Base-by-base conservation (phyloP, 2,797 vertebrate species). In the Eulemur mongoz region DNA sequence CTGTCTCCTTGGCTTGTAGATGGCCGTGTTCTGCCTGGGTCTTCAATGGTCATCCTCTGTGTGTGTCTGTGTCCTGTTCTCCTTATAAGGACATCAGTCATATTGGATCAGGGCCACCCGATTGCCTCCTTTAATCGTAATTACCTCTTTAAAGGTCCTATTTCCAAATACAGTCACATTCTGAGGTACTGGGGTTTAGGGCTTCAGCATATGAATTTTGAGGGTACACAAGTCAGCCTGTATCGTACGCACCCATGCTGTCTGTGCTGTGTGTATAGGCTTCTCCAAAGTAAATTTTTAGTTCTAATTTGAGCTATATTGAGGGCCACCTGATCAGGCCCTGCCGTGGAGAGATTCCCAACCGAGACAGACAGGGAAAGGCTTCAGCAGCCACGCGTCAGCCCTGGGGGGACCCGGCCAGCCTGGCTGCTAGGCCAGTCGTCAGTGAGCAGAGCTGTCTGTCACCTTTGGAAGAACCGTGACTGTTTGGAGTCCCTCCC, bases 361-460 rank as follows among this genome's bases (percentile, higher is more conserved):
- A 5, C 30, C 79, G 70, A 61, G n/a, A 61, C 2, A 65, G 0
- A 14, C 23, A 75, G 5, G 9, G 2, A 0, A 4, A 86, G 38
- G 32, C 30, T 15, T 52, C 32, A 3, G 1, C 13, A 22, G 9
- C 54, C 13, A 18, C 0, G 0, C 8, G 7, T 35, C 20, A 23
- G n/a, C 48, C 40, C 27, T 2, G 13, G 83, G 52, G 15, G 23
- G 72, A 40, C 17, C 30, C 45, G 0, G 8, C 18, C 50, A 27
- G 4, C 35, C 70, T 61, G 52, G 63, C 57, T 20, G 2, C 3
- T 3, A 17, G 63, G 63, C 22, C 30, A 40, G 40, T 40, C 10
- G 11, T 18, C 18, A 10, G 5, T 67, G 61, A 35, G 63, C 45
- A 63, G 72, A 59, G 38, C 57, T 25, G 23, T 61, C n/a, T 6